Evolutionary conservation across 1,140 invertebrate species (phyloP).

Genomic region (Drosophila equinoxialis): DNA sequence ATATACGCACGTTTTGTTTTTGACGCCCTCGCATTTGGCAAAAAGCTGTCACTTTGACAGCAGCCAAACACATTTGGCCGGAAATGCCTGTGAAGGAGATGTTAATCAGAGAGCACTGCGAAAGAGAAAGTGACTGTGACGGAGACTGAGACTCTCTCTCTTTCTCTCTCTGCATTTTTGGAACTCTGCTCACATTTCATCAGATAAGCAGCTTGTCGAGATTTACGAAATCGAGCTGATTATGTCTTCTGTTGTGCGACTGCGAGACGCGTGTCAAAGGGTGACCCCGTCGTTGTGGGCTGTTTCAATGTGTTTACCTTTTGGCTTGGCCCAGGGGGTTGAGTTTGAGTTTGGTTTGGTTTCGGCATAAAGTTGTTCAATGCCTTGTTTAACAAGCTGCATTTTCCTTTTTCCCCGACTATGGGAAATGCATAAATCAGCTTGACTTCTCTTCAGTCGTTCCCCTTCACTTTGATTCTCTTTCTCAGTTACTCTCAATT

Average conservation of each 20-base stretch:
- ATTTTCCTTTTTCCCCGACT: constrained; percentile 22
- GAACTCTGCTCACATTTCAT: constrained; percentile 78
- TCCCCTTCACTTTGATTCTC: constrained; percentile 22
- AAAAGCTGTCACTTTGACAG: constrained; percentile 70
- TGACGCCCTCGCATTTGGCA: constrained; percentile 40
- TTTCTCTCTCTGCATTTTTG: constrained; percentile 28
- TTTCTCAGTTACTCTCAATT: constrained; percentile 43
- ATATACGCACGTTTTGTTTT: constrained; percentile 41
- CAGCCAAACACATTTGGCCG: constrained; percentile 30
- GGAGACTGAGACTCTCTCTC: too few relatives aligned
- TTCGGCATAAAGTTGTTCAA: constrained; percentile 3
- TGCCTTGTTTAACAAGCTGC: constrained; percentile 38
- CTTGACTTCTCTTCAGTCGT: constrained; percentile 54
- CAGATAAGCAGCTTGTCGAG: constrained; percentile 80
- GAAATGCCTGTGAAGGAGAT: constrained; percentile 60
- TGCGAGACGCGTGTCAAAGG: constrained; percentile 65
- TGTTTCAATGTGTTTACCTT: constrained; percentile 67
- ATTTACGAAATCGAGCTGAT: constrained; percentile 81
- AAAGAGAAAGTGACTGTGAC: constrained; percentile 33
- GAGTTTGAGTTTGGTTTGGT: background rate
- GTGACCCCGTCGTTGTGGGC: constrained; percentile 34
- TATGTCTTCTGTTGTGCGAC: constrained; percentile 53
- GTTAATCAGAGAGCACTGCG: constrained; percentile 57
- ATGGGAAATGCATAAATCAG: constrained; percentile 72
- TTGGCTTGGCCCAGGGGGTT: constrained; percentile 53